Percentiles rank a stretch among this genome's conserved stretches.
These are phyloP conservation scores for Percopsis omiscomaycus DNA, from an alignment of 2,797 vertebrate genomes.

Conservation along the genomic window DNA sequence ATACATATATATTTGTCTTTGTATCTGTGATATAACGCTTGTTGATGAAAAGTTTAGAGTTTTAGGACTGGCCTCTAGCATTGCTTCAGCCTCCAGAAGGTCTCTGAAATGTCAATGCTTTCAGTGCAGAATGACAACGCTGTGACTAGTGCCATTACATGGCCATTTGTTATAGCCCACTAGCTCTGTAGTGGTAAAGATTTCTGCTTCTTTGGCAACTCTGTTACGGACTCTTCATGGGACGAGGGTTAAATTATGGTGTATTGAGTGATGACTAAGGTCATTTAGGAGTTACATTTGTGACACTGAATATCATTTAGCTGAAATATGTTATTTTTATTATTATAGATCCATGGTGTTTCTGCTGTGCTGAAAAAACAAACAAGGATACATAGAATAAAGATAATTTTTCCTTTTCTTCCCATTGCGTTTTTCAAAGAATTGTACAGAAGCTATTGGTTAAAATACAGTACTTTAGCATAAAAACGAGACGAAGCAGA, in stretches of 20 bases:
- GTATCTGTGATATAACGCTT: too few species aligned
- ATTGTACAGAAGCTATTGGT: slow-evolving; percentile 38
- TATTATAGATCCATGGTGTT: too few species aligned
- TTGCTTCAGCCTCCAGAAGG: slow-evolving; percentile 42
- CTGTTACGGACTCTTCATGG: slow-evolving; percentile 33
- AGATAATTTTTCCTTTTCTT: slow-evolving; percentile 45
- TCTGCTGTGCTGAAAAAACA: too few species aligned
- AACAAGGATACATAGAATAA: slow-evolving; percentile 14
- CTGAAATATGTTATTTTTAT: too few species aligned
- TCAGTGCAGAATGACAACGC: slow-evolving; percentile 38
- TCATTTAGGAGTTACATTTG: too few species aligned
- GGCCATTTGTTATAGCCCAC: slow-evolving; percentile 46
- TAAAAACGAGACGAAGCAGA: slow-evolving; percentile 49
- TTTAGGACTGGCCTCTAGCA: background rate
- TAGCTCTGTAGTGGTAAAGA: slow-evolving; percentile 43
- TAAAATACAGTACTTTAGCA: slow-evolving; percentile 32
- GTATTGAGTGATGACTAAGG: too few species aligned
- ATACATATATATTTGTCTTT: too few species aligned
- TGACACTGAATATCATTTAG: too few species aligned
- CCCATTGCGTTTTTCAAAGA: slow-evolving; percentile 24
- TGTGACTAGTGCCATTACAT: slow-evolving; percentile 41
- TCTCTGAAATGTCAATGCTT: slow-evolving; percentile 61
- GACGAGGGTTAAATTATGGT: too few species aligned
- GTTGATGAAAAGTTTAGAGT: background rate
- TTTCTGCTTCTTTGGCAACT: slow-evolving; percentile 44